phyloP scores from a whole-genome alignment of 2,797 vertebrate species.

The Enoplosus armatus region DNA sequence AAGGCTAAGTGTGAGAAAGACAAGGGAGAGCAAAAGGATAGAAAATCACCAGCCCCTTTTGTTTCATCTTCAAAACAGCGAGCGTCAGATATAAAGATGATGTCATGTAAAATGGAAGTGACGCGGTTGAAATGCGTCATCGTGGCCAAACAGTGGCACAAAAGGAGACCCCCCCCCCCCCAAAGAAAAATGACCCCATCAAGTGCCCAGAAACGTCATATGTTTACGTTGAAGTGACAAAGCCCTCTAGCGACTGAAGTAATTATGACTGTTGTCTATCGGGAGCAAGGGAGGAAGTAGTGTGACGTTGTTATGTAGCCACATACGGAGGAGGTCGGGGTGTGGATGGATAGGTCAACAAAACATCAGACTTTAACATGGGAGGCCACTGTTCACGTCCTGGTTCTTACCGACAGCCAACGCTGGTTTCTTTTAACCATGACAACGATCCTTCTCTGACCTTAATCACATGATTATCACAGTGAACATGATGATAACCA shows the following conservation, averaged over 20 bases:
- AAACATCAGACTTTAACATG: not conserved
- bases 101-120: slow-evolving; percentile 4
- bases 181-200: not conserved
- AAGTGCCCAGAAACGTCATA: not conserved
- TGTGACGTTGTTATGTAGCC: not conserved
- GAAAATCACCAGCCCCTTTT: not conserved
- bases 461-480: not conserved
- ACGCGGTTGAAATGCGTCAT: slow-evolving; percentile 29
- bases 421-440: too few species aligned
- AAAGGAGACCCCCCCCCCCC: not conserved
- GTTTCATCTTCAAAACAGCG: not conserved
- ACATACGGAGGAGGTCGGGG: not conserved
- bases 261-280: not conserved
- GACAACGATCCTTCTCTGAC: not conserved
- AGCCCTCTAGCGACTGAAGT: not conserved
- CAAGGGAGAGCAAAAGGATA: slow-evolving; percentile 41
- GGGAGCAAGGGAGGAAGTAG: slow-evolving; percentile 10
- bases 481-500: not conserved
- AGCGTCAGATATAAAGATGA: slow-evolving; percentile 26
- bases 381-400: too few species aligned
- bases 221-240: slow-evolving; percentile 3
- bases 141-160: not conserved
- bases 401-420: too few species aligned
- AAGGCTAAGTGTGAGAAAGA: slow-evolving; percentile 50
- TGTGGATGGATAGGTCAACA: not conserved